Base-by-base conservation (phyloP, 2,888 invertebrate genomes). In the Rosalia funebris region DNA sequence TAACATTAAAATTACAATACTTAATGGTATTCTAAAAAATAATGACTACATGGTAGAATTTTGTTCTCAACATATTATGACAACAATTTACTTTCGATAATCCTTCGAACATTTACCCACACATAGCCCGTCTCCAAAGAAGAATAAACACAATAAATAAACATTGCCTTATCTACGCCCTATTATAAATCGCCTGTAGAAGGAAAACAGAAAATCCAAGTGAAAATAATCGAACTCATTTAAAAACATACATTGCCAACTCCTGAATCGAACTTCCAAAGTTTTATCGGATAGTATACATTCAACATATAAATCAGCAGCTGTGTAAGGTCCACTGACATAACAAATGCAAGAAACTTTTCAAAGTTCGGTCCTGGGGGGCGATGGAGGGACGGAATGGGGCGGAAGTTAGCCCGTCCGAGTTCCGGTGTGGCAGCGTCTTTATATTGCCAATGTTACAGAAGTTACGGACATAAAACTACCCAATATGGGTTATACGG, bases 301-400 rank as follows among this genome's bases (percentile, higher is more conserved):
- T 72, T 70, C 70, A 68, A 73, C 73, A 74, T 75, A 79, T 78
- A 78, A 79, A 79, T 78, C 79, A 78, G 74, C 65, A 69, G 68
- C 71, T 70, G 71, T 74, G 72, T 69, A 75, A 76, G 77, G 78
- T 77, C 78, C 79, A 78, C 77, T 72, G 77, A 75, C 77, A 75
- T 79, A 79, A 79, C 79, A 78, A 79, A 79, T 79, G 79, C 76
- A 71, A 68, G 68, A 75, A 77, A 75, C 70, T 76, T 77, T 58
- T 60, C 62, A 63, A 70, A 73, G 70, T 71, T 70, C 65, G 63
- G 20, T 37, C 20, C 31, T 32, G 25, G 34, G 44, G 36, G 39
- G 10, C 10, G 16, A n/a, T 12, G n/a, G 11, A 20, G 42, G 44
- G 45, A 39, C 14, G 46, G 39, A 41, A 17, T 54, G 42, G 39